Evolutionary conservation across 2,888 invertebrate genomes (phyloP).

Genomic region (Andrena hattorfiana): DNA sequence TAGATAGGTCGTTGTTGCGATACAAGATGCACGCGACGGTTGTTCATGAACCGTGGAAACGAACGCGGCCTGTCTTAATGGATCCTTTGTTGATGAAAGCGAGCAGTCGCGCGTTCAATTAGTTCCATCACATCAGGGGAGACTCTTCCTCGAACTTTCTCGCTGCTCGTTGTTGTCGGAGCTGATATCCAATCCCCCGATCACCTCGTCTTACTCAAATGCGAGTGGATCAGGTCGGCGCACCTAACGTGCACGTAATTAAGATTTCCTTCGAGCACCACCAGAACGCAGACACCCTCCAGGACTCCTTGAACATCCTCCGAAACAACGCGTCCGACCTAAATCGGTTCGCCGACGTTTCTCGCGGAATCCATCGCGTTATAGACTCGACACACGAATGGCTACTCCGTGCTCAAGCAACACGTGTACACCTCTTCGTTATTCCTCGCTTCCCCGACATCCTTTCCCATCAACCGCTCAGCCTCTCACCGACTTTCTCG

Average conservation of each 20-base stretch:
- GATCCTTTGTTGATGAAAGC: not conserved
- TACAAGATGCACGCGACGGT: not conserved
- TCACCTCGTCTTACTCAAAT: not conserved
- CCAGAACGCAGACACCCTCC: not conserved
- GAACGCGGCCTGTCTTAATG: not conserved
- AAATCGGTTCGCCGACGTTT: not conserved
- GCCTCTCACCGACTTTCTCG: not conserved
- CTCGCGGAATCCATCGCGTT: not conserved
- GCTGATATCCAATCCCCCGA: not conserved
- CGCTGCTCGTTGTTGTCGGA: not conserved
- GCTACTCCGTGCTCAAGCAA: conserved; percentile 4
- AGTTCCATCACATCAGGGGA: conserved; percentile 17
- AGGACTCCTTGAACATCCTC: not conserved
- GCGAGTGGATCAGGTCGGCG: conserved; percentile 15
- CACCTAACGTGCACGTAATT: not conserved
- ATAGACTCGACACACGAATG: not conserved
- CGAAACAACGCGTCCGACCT: not conserved
- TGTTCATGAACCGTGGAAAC: not conserved
- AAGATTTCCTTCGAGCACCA: not conserved
- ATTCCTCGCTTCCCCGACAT: conserved; percentile 7
- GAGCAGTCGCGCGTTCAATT: conserved; percentile 32
- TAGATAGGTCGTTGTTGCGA: not conserved
- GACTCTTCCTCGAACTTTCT: conserved; percentile 20
- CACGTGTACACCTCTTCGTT: conserved; percentile 42
- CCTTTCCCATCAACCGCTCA: not conserved